Evolutionary conservation across 1,140 invertebrate species (phyloP).

Genomic region (Drosophila virilis): DNA sequence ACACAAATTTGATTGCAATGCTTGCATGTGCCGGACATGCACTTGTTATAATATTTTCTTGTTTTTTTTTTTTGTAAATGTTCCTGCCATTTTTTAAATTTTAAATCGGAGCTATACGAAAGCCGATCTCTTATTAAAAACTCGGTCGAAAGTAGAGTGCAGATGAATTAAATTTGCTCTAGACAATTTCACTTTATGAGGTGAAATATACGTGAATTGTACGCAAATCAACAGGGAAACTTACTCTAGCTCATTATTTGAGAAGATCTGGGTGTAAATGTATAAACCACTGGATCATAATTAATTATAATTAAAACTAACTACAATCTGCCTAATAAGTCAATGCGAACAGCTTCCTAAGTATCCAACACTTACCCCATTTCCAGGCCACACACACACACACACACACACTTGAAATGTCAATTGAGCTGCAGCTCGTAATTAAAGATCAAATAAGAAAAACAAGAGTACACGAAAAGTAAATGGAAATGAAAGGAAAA

Average conservation of each 20-base stretch:
- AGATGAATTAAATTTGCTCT: too few species aligned
- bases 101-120: too few species aligned
- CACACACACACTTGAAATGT: neutral
- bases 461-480: neutral
- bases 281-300: too few species aligned
- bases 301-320: too few species aligned
- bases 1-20: constrained; percentile 50
- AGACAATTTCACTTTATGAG: too few species aligned
- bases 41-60: constrained; percentile 34
- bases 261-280: too few species aligned
- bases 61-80: neutral
- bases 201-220: too few species aligned
- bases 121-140: too few species aligned
- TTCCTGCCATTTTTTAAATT: neutral
- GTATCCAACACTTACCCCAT: neutral
- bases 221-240: too few species aligned
- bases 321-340: neutral
- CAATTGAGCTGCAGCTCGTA: constrained; percentile 8
- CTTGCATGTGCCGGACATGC: constrained; percentile 1
- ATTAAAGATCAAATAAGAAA: neutral
- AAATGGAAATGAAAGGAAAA: neutral
- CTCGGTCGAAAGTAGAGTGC: too few species aligned
- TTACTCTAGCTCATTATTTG: too few species aligned
- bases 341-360: neutral
- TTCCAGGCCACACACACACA: neutral